Conservation (phyloP, 1,140 invertebrate species). For the Ceratosolen solmsi region DNA sequence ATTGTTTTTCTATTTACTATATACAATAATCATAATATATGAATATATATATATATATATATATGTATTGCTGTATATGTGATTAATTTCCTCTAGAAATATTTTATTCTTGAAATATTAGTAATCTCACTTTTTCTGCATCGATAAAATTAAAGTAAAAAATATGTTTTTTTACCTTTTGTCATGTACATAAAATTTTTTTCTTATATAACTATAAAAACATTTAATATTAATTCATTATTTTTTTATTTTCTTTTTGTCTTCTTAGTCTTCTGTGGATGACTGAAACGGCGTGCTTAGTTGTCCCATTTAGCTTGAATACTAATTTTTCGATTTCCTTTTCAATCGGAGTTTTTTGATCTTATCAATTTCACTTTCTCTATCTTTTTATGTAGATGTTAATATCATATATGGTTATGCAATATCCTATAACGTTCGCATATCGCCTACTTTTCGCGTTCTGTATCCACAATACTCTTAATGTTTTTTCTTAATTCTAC, state of each 20-base stretch:
- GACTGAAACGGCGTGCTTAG: not conserved
- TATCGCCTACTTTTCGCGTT: not conserved
- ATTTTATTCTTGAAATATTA: too few relatives aligned
- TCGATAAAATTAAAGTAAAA: too few relatives aligned
- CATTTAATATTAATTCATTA: not conserved
- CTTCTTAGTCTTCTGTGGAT: not conserved
- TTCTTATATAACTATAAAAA: not conserved
- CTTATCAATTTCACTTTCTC: slow-evolving; percentile 13
- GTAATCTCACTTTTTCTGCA: too few relatives aligned
- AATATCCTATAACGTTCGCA: not conserved
- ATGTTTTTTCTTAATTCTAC: not conserved
- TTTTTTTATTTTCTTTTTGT: not conserved
- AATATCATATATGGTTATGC: not conserved
- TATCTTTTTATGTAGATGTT: not conserved
- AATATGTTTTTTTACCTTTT: too few relatives aligned
- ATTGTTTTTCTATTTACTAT: too few relatives aligned
- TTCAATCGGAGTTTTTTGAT: not conserved
- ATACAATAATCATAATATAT: too few relatives aligned
- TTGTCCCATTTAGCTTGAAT: not conserved
- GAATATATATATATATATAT: too few relatives aligned
- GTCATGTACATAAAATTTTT: not conserved
- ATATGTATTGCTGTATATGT: too few relatives aligned
- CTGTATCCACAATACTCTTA: not conserved
- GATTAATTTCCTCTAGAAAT: too few relatives aligned
- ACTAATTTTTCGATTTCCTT: slow-evolving; percentile 34